Base-by-base conservation (phyloP, 2,113 vertebrate species). In the Perognathus longimembris region DNA sequence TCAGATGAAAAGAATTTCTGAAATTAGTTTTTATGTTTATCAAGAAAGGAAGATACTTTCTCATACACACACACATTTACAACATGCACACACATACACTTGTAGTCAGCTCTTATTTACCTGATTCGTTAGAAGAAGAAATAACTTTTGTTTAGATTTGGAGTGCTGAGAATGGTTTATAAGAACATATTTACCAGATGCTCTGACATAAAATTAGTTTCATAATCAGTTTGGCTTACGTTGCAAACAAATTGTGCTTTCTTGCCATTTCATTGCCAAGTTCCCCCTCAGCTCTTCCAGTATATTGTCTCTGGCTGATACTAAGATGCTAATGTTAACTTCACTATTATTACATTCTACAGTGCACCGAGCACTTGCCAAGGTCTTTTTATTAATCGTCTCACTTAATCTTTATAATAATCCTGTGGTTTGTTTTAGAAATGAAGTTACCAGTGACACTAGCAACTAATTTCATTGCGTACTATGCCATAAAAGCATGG, bases 371-470 rank as follows among this genome's bases (percentile, higher is more conserved):
- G 18, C 9, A 77, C 4, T n/a, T 30, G 32, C 69, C 82, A 81
- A 18, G 36, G 32, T 42, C 2, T 34, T 82, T 82, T 91, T 63
- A 73, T 64, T 66, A 38, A 66, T 85, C 34, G 50, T 10, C 2
- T 66, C 5, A 59, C 61, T 61, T 78, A 64, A 26, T 89, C 17
- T 45, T 89, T 70, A 76, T 4, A 76, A 71, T 9, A 34, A 78
- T 83, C 20, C 20, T 8, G 50, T 38, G 20, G 28, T 50, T 92
- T 70, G 61, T 64, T 84, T 94, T 86, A 59, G 11, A 93, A 70
- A 86, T 70, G 67, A 81, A 75, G 91, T 74, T 77, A 9, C 14
- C 64, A 36, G 15, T 70, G 28, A 67, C 8, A n/a, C 5, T 11
- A 90, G 34, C 81, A 90, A 81, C 54, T 66, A 64, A 84, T 83